phyloP scores from a whole-genome alignment of 2,113 vertebrate species.

The Acrocephalus arundinaceus region DNA sequence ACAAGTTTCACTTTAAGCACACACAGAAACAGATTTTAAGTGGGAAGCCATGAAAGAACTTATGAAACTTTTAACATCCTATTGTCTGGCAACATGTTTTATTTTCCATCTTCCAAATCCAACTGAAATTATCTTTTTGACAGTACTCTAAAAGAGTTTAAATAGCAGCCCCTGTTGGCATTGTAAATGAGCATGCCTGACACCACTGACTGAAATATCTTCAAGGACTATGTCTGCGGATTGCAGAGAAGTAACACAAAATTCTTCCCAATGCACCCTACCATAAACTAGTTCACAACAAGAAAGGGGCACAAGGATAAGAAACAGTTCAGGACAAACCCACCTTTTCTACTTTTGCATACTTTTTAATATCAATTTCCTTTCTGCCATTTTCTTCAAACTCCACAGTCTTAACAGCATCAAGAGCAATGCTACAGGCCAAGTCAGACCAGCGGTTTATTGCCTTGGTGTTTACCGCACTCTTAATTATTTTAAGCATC shows the following conservation, averaged over 20 bases:
- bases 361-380: slow-evolving; percentile 98
- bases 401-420: slow-evolving; percentile 90
- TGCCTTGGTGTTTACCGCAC: slow-evolving; percentile 87
- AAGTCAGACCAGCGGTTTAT: slow-evolving; percentile 83
- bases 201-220: neutral
- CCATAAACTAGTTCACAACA: no score
- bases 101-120: neutral
- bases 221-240: accelerated
- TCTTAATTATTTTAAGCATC: slow-evolving; percentile 95
- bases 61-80: neutral
- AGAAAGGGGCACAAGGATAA: neutral
- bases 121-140: neutral
- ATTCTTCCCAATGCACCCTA: neutral
- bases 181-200: neutral
- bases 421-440: slow-evolving; percentile 86
- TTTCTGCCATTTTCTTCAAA: slow-evolving; percentile 89
- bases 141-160: neutral
- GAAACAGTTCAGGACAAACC: neutral
- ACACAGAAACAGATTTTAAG: neutral
- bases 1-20: neutral
- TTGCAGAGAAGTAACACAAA: neutral
- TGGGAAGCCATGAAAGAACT: neutral
- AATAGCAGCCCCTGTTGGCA: neutral
- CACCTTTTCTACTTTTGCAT: slow-evolving; percentile 95
- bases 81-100: accelerated